Evolutionary conservation across 2,888 invertebrate species (phyloP).

Genomic region (Nemotelus pantherinus): DNA sequence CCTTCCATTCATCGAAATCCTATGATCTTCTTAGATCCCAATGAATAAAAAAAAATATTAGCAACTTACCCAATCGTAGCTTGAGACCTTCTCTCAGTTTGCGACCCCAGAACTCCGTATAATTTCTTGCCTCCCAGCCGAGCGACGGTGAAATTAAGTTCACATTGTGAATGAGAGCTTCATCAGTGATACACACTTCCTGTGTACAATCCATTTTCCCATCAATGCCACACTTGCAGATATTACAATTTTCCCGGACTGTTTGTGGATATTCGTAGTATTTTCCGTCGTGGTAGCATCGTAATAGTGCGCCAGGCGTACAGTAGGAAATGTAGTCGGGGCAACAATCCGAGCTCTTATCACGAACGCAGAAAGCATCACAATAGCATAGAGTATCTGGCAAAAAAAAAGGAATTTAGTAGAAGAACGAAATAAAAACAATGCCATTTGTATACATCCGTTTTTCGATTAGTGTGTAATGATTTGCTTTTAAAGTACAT

Average conservation of each 20-base stretch:
- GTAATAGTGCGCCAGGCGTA: conserved; percentile 63
- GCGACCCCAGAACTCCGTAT: conserved; percentile 84
- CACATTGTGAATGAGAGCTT: conserved; percentile 74
- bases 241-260: conserved; percentile 75
- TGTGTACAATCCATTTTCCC: conserved; percentile 70
- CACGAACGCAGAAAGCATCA: conserved; percentile 89
- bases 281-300: conserved; percentile 67
- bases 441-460: conserved; percentile 9
- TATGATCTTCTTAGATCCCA: not conserved
- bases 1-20: conserved; percentile 47
- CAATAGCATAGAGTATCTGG: conserved; percentile 91
- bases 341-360: conserved; percentile 84
- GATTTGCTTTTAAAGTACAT: conserved; percentile 33
- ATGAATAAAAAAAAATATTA: too few relatives aligned
- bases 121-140: conserved; percentile 85
- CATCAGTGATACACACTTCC: conserved; percentile 80
- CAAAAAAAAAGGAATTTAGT: conserved; percentile 34
- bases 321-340: conserved; percentile 88
- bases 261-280: conserved; percentile 67
- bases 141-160: conserved; percentile 67
- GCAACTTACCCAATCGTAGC: conserved; percentile 73
- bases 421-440: not conserved
- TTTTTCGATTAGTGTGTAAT: conserved; percentile 3
- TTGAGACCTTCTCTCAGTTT: conserved; percentile 82
- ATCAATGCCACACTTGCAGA: conserved; percentile 70